Base-by-base conservation (phyloP, 2,797 vertebrate genomes). In the Microctenopoma lineatum region DNA sequence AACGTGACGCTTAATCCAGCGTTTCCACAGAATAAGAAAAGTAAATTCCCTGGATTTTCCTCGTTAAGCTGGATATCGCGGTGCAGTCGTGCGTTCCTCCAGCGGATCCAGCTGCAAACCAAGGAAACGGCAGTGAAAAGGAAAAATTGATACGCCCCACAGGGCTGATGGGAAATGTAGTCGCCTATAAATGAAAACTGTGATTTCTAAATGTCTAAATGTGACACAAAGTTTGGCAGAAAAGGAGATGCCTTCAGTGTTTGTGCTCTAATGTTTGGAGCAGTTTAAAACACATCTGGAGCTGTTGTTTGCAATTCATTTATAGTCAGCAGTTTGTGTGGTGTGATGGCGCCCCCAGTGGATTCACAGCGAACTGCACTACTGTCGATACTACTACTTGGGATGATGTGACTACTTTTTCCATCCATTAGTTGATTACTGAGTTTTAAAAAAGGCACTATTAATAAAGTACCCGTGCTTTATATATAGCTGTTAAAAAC, bases 111-210 rank as follows among this genome's bases (percentile, higher is more conserved):
- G 86, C 77, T 86, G 78, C 67, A 55, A 59, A 73, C 46, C 41
- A 27, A 59, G 25, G 70, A 77, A 80, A 64, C 66, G 12, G 13
- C 12, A 18, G 26, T 54, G 66, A 64, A 66, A 70, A 46, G 48
- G 34, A 72, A 79, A 74, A 74, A 73, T 21, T 44, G 21, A 66
- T 56, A 71, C 55, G 39, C 39, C 1, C 58, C 16, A 0, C 2
- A 2, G 70, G 87, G 61, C 58, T 56, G 75, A 61, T 52, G 93
- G 93, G 92, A 91, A 92, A 91, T 89, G 92, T 81, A 93, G 93
- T 92, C 65, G 4, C 25, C 2, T 15, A 0, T 1, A 13, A 15
- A 57, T 15, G 0, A 2, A 3, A 21, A 21, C 8, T 8, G 10
- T n/a, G 4, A 39, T n/a, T 21, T 42, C 15, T 39, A 7, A 1